Conservation (phyloP, 2,888 invertebrate genomes). For the Amiota minor region DNA sequence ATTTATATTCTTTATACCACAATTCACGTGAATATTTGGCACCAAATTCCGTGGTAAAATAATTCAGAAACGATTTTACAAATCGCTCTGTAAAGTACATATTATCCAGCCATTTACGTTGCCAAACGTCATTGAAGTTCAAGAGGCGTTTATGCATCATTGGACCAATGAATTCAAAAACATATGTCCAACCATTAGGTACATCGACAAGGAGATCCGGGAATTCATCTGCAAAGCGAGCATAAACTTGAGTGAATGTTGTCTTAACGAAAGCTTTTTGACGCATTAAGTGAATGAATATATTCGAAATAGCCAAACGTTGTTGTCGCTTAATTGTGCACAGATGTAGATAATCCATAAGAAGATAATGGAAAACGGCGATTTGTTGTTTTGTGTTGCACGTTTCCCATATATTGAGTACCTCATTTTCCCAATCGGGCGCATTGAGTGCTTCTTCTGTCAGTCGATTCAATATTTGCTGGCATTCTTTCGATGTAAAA, state of each 20-base stretch:
- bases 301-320: slow-evolving; percentile 60
- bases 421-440: slow-evolving; percentile 56
- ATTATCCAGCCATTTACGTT: slow-evolving; percentile 59
- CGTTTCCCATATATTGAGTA: slow-evolving; percentile 57
- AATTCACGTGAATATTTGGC: slow-evolving; percentile 63
- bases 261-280: slow-evolving; percentile 50
- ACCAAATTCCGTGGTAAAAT: slow-evolving; percentile 69
- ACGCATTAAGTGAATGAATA: slow-evolving; percentile 58
- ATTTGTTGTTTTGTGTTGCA: slow-evolving; percentile 52
- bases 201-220: slow-evolving; percentile 66
- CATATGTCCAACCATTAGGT: slow-evolving; percentile 67
- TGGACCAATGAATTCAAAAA: slow-evolving; percentile 69
- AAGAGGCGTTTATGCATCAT: slow-evolving; percentile 62
- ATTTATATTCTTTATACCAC: slow-evolving; percentile 64
- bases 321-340: slow-evolving; percentile 52
- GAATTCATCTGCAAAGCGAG: slow-evolving; percentile 58
- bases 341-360: slow-evolving; percentile 64
- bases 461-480: slow-evolving; percentile 57
- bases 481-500: slow-evolving; percentile 52
- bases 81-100: slow-evolving; percentile 57
- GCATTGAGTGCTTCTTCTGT: slow-evolving; percentile 59
- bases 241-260: slow-evolving; percentile 59
- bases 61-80: slow-evolving; percentile 59
- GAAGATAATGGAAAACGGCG: slow-evolving; percentile 56
- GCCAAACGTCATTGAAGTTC: slow-evolving; percentile 63